phyloP scores from a whole-genome alignment of 1,140 invertebrate species.

The Sycophila sp. region DNA sequence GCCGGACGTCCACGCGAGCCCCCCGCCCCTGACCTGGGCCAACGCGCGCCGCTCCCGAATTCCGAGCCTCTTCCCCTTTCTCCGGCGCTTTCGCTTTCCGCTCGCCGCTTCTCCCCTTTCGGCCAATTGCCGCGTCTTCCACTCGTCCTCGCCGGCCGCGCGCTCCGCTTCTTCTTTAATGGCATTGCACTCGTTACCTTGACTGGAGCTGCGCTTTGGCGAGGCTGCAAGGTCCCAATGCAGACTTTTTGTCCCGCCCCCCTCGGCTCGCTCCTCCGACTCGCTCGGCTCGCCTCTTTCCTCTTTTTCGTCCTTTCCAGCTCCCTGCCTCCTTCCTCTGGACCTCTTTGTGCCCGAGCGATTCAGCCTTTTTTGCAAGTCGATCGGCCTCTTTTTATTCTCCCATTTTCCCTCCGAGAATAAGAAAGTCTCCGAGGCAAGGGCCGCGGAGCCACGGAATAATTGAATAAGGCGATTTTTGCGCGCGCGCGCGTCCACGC shows the following conservation, averaged over 20 bases:
- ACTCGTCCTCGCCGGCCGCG: conserved; percentile 19
- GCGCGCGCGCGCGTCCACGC: not conserved
- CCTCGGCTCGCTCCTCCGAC: conserved; percentile 4
- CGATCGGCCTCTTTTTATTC: not conserved
- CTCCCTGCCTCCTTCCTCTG: not conserved
- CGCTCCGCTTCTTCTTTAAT: conserved; percentile 26
- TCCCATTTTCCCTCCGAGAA: not conserved
- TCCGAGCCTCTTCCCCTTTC: not conserved
- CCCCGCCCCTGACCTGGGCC: conserved; percentile 66
- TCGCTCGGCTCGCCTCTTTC: not conserved
- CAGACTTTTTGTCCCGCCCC: conserved; percentile 11
- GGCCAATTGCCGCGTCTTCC: conserved; percentile 1
- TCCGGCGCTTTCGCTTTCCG: conserved; percentile 25
- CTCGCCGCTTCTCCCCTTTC: not conserved
- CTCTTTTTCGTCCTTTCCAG: conserved; percentile 1
- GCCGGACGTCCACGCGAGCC: no score
- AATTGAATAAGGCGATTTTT: no score
- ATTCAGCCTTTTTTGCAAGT: conserved; percentile 30
- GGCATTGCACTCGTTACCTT: conserved; percentile 41
- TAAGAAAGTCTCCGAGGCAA: not conserved
- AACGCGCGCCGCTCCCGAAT: conserved; percentile 63
- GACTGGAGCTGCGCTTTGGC: conserved; percentile 37
- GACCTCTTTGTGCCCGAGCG: conserved; percentile 14
- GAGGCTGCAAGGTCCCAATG: conserved; percentile 34
- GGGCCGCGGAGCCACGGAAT: no score